These are phyloP conservation scores for Lutraria lutraria DNA, from an alignment of 2,888 invertebrate genomes.

Conservation along the genomic window DNA sequence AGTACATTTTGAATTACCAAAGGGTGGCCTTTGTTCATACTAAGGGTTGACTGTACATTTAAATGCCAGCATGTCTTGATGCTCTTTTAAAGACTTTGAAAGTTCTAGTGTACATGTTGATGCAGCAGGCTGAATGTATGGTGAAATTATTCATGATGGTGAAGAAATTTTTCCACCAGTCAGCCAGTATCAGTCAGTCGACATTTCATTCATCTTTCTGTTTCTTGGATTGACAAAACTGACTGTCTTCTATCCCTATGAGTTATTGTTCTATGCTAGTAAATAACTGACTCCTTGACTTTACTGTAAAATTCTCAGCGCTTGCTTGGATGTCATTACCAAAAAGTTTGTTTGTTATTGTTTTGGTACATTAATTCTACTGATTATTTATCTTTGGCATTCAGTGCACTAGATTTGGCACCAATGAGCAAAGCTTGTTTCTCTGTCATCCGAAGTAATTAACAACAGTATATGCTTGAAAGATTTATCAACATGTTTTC, in stretches of 20 bases:
- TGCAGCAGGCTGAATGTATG: no score
- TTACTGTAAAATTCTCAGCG: neutral
- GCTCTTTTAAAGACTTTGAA: no score
- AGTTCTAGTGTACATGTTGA: no score
- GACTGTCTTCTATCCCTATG: neutral
- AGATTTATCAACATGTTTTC: conserved; percentile 43
- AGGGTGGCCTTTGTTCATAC: no score
- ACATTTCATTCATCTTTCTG: neutral
- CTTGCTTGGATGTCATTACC: neutral
- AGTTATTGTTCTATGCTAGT: neutral
- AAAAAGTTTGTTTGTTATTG: neutral
- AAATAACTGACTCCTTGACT: neutral
- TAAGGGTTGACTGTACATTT: no score
- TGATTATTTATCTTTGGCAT: conserved; percentile 10
- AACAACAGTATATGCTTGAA: conserved; percentile 29
- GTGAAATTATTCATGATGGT: no score
- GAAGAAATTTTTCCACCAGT: no score
- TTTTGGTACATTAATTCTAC: conserved; percentile 14
- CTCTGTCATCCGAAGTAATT: conserved; percentile 23
- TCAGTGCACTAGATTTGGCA: conserved; percentile 20
- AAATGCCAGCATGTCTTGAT: no score
- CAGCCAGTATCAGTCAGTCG: neutral
- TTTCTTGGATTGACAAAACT: neutral
- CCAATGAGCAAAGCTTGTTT: neutral
- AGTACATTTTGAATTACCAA: no score